Evolutionary conservation across 2,113 vertebrate species (phyloP), one percentile per base, ranked within the genome.

Genomic region (Chionomys nivalis): DNA sequence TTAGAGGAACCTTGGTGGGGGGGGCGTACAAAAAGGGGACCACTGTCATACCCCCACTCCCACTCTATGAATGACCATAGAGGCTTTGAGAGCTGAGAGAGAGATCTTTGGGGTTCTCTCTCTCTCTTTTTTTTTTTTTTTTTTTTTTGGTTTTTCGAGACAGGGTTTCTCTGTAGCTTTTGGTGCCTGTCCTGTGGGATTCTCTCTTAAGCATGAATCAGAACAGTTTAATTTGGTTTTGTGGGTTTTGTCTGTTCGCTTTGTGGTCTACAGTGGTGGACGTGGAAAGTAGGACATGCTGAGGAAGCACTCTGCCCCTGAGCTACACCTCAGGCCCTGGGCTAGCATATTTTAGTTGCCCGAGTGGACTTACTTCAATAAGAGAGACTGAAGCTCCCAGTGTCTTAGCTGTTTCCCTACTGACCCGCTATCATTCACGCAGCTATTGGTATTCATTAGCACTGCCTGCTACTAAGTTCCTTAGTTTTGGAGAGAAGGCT

Each of bases 261-360:
- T 47, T 42, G 55, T 36, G 28, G 9, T 66, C 65, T 68, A 14
- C 44, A 19, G 7, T 44, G 14, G 44, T 65, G 26, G 61, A 17
- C 3, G 11, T 44, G 61, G 61, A 65, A 65, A 2, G 13, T 17
- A 44, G 14, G 7, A 4, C 24, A 31, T 44, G 39, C 39, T 31
- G 26, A 63, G 8, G n/a, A 83, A 83, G 52, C 58, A 42, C 4
- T 85, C 61, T 85, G n/a, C 13, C 49, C 28, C 31, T 47, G 33
- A 88, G 49, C 65, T 78, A 33, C 28, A 55, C 31, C 5, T n/a
- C 21, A 55, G 26, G 17, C 12, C 79, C 42, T 31, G 7, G 63
- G 42, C 83, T n/a, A 88, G 47, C 79, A n/a, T 89, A 31, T 76
- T 93, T 94, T 85, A 90, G 88, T 66, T 66, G 24, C 31, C 11